Base-by-base conservation (phyloP, 2,888 invertebrate species). In the Anorthoa munda region DNA sequence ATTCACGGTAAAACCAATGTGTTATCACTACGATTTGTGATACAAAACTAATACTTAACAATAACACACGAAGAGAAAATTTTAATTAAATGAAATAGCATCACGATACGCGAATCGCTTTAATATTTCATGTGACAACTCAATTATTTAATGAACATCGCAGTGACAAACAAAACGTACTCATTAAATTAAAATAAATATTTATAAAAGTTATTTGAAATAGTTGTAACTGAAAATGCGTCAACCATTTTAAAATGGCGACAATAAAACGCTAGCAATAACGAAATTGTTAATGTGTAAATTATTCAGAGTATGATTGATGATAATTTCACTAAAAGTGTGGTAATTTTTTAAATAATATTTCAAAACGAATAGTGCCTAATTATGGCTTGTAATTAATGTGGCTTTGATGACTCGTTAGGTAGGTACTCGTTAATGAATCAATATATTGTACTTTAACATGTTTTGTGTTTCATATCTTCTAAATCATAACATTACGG, bases 11-110 rank as follows among this genome's bases (percentile, higher is more conserved):
- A 2, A n/a, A 17, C 31, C 13, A 39, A 4, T 18, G 9, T 51
- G 31, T 58, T 18, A 31, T 50, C 21, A 53, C 18, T 56, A 68
- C 17, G 7, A 68, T 68, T 64, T 67, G 56, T 75, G 64, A 64
- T 64, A 21, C 51, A 77, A 85, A 70, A 68, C 58, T 75, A 76
- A 75, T 73, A 77, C 61, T 75, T 72, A 45, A 45, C 45, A 77
- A 73, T 69, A 45, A 45, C 45, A 77, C 81, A 83, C 78, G 82
- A 79, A 84, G 82, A 79, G 85, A 82, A 88, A 84, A 88, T 88
- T 86, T 85, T 90, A 90, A 88, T 89, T 89, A 89, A 90, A 89
- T 86, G 85, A 87, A 90, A 91, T 63, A 69, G 23, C 71, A 77
- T 66, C 59, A 67, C 83, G 71, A 82, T 86, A 84, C 86, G 73